A percentile compares a stretch with the other conserved stretches of the same genome.
Evolutionary conservation across 2,113 vertebrate genomes (phyloP).

Genomic region (Toxotes chatareus): DNA sequence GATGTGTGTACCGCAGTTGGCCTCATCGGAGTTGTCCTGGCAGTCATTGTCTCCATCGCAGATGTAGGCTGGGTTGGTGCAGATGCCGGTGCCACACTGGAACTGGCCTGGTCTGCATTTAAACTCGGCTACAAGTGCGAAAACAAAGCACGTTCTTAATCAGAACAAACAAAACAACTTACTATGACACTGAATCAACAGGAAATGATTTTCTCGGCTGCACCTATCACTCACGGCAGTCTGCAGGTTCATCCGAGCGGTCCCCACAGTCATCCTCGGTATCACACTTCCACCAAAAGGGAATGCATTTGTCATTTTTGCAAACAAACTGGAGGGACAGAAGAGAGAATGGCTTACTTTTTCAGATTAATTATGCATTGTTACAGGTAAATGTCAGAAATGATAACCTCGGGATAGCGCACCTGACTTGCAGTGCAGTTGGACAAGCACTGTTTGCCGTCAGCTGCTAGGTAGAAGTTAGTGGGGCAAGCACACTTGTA

Average conservation of each 20-base stretch:
- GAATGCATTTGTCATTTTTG: constrained; percentile 99
- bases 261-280: constrained; percentile 98
- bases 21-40: constrained; percentile 97
- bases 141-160: neutral
- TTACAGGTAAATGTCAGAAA: neutral
- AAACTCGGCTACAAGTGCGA: constrained; percentile 87
- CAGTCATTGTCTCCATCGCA: constrained; percentile 99
- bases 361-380: fast-evolving
- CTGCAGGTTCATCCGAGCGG: constrained; percentile 93
- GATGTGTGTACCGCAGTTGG: constrained; percentile 90
- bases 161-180: neutral
- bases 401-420: neutral
- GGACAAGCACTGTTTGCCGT: constrained; percentile 94
- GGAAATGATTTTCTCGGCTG: neutral
- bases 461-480: constrained; percentile 94
- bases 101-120: constrained; percentile 95
- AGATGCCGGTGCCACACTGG: constrained; percentile 97
- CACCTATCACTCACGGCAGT: constrained; percentile 91
- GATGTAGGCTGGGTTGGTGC: constrained; percentile 99
- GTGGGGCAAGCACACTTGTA: constrained; percentile 96
- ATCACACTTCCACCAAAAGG: constrained; percentile 99
- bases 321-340: constrained; percentile 91
- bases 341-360: neutral
- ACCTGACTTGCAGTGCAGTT: constrained; percentile 99
- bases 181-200: neutral